Base-by-base conservation (phyloP, 2,888 invertebrate genomes). In the Mantis religiosa region DNA sequence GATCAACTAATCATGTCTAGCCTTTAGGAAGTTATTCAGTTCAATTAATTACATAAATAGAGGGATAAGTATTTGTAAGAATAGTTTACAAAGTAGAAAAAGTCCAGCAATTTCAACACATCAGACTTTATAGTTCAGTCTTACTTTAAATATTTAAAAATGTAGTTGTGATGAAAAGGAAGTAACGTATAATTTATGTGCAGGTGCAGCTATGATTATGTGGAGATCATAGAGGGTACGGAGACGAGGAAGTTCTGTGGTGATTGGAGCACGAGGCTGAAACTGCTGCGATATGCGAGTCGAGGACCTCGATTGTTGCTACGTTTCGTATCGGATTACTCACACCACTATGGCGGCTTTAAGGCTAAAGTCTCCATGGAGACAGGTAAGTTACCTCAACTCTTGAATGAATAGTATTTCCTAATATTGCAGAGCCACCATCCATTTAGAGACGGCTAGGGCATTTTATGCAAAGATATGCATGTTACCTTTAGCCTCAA, bases 201-300 rank as follows among this genome's bases (percentile, higher is more conserved):
- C 94, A 97, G 97, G 90, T 97, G 97, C 94, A 95, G 95, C 91
- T 97, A 97, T 93, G 97, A 97, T 93, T 97, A 95, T 92, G 92
- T 90, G 87, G 89, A 90, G 88, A 88, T 90, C 54, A 54, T 87
- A 28, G 90, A 90, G 82, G 87, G 47, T 20, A 84, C 27, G 1
- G 41, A 82, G 3, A 82, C 89, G 15, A 85, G 88, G 81, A 89
- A 89, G 82, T 88, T 89, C 81, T 97, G 97, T 92, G 97, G 97
- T 25, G 96, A 97, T 93, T 97, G 97, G 97, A 96, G 96, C 91
- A 95, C 95, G 47, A 96, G 96, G 92, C 94, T 97, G 89, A 97
- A 97, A 92, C 94, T 97, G 30, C 93, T 97, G 87, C 95, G 95
- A 54, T 94, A 96, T 93, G 95, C 95, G 89, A 96, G 96, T 30